Conservation (phyloP, 2,797 vertebrate genomes). For the Sebastiscus albofasciatus region DNA sequence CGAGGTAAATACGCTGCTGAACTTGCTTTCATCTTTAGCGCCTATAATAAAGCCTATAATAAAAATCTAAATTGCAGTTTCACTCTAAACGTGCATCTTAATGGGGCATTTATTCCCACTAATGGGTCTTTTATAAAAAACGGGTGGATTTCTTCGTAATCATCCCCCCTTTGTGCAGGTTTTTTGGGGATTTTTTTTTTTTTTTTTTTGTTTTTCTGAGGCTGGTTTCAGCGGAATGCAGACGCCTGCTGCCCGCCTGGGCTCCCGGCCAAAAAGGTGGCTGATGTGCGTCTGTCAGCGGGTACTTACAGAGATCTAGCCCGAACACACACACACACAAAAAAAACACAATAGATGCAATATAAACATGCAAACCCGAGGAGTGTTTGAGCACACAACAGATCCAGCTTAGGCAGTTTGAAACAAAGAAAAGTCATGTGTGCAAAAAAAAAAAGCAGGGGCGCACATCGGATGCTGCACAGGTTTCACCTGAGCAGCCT, state of each 20-base stretch:
- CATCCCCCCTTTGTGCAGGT: slow-evolving; percentile 77
- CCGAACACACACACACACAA: not conserved
- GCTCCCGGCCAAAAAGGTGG: slow-evolving; percentile 78
- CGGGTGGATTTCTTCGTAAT: slow-evolving; percentile 52
- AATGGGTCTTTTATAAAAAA: not conserved
- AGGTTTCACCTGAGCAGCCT: slow-evolving; percentile 58
- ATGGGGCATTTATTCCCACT: not conserved
- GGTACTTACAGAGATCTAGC: slow-evolving; percentile 34
- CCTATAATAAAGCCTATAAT: slow-evolving; percentile 3
- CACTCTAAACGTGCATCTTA: not conserved
- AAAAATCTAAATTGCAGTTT: slow-evolving; percentile 21
- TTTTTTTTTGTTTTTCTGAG: slow-evolving; percentile 43
- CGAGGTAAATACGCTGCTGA: slow-evolving; percentile 36
- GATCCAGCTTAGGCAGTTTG: slow-evolving; percentile 58
- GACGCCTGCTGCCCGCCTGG: slow-evolving; percentile 77
- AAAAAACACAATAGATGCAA: slow-evolving; percentile 32
- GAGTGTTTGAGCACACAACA: slow-evolving; percentile 34
- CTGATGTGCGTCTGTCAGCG: slow-evolving; percentile 74
- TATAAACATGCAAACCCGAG: slow-evolving; percentile 23
- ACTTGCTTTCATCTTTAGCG: slow-evolving; percentile 37
- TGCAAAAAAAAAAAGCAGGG: slow-evolving; percentile 3
- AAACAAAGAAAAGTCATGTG: slow-evolving; percentile 77
- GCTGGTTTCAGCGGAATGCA: slow-evolving; percentile 76
- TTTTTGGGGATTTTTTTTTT: slow-evolving; percentile 7
- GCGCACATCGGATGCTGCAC: slow-evolving; percentile 39